Percentiles rank a stretch among this genome's conserved stretches.
Evolutionary conservation across 2,113 vertebrate genomes (phyloP).

Genomic region (Calyptomena viridis): DNA sequence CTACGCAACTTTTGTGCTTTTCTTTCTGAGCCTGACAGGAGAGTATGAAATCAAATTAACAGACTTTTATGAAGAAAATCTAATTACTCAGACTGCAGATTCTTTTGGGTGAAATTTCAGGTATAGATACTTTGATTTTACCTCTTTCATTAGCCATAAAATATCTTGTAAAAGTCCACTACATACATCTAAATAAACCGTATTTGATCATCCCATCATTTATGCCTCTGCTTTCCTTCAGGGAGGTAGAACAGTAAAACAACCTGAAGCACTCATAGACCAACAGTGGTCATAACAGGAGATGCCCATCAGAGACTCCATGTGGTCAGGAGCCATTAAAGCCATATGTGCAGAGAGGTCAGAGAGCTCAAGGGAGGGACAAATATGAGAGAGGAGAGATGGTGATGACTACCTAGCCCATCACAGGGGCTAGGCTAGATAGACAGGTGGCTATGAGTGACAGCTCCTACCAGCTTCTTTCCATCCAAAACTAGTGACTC

Average conservation of each 20-base stretch:
- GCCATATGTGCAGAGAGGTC: neutral
- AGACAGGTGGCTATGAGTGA: neutral
- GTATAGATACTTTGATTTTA: neutral
- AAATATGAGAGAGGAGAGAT: neutral
- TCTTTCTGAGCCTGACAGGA: neutral
- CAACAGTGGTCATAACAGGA: neutral
- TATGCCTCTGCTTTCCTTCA: neutral
- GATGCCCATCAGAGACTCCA: neutral
- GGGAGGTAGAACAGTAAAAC: neutral
- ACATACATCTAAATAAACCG: neutral
- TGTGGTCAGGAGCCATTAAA: neutral
- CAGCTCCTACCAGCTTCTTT: neutral
- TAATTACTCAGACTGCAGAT: neutral
- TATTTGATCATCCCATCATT: neutral
- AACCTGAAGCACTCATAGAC: neutral
- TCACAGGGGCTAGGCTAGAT: neutral
- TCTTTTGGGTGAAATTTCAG: neutral
- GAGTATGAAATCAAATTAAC: neutral
- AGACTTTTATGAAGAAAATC: neutral
- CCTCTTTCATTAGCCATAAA: neutral
- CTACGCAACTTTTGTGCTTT: neutral
- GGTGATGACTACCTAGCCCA: accelerated
- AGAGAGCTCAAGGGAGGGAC: neutral
- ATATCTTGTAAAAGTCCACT: neutral
- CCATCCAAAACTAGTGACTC: neutral